Evolutionary conservation across 1,140 invertebrate genomes (phyloP), one percentile per base, ranked within the genome.

Genomic region (Zaprionus lachaisei): DNA sequence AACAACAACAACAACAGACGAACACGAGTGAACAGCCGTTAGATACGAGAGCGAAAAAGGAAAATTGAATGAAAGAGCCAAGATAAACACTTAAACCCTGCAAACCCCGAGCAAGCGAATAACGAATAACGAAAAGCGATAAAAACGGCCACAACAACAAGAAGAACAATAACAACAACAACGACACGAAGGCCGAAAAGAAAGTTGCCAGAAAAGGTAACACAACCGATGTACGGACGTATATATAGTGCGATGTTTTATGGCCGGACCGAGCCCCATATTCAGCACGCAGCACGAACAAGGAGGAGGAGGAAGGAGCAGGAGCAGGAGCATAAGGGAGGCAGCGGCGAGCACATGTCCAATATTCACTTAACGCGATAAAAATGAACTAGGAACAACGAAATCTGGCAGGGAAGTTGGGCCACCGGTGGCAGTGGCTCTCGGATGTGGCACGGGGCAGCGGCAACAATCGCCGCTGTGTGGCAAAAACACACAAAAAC

Each of bases 301-400:
- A 15, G 51, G 26, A 15, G 60, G 2, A 26, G 12, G 11, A 14
- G 12, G 31, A 9, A 28, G 6, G 28, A 7, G 20, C 20, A 31
- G 28, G 28, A 9, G 37, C 12, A 34, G 14, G 15, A 11, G 20
- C 7, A 17, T 6, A 17, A 17, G 49, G 3, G 37, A 6, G 47
- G 28, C 49, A 26, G 15, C 20, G 12, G 57, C 41, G 9, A 57
- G 83, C 84, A 90, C 84, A 85, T 89, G 84, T 84, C 81, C 81
- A 85, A 90, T 89, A 89, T 89, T 89, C 85, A 81, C 85, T 89
- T 89, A 89, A 89, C 84, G 84, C 84, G 84, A 90, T 89, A 90
- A 89, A 89, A 89, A 89, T 89, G 84, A 89, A 89, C 81, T 89
- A 90, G 86, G 47, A 85, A 89, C 84, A 89, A 76, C 74, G 72